A percentile compares a stretch with the other conserved stretches of the same genome.
These are phyloP conservation scores for Metaphire vulgaris DNA, from an alignment of 1,140 invertebrate species.

Conservation along the genomic window DNA sequence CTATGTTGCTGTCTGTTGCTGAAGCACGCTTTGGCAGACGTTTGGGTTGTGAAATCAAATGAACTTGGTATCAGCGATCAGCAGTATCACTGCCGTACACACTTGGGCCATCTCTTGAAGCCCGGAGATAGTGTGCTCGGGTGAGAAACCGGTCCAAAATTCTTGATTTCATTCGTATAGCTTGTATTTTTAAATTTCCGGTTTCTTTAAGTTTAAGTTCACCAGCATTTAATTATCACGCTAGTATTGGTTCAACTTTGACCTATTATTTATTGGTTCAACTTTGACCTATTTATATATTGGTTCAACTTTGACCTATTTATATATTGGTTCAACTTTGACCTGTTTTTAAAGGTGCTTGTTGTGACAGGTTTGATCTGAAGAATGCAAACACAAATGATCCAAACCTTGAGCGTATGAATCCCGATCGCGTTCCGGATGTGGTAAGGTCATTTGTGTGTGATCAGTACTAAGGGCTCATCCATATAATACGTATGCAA, in stretches of 20 bases:
- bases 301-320: no score
- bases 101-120: conserved; percentile 87
- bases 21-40: conserved; percentile 81
- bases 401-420: conserved; percentile 69
- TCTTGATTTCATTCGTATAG: conserved; percentile 17
- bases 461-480: no score
- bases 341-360: no score
- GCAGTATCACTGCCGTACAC: conserved; percentile 63
- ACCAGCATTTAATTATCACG: no score
- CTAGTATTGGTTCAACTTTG: no score
- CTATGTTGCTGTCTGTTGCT: conserved; percentile 40
- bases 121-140: conserved; percentile 87
- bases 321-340: no score
- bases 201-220: no score
- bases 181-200: no score
- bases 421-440: conserved; percentile 69
- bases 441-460: no score
- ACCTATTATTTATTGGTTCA: no score
- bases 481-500: no score
- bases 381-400: conserved; percentile 85
- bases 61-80: conserved; percentile 71
- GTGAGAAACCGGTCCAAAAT: conserved; percentile 54
- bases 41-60: conserved; percentile 82
- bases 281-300: no score
- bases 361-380: conserved; percentile 78